Evolutionary conservation across 2,797 vertebrate species (phyloP).

Genomic region (Sphenodon punctatus): DNA sequence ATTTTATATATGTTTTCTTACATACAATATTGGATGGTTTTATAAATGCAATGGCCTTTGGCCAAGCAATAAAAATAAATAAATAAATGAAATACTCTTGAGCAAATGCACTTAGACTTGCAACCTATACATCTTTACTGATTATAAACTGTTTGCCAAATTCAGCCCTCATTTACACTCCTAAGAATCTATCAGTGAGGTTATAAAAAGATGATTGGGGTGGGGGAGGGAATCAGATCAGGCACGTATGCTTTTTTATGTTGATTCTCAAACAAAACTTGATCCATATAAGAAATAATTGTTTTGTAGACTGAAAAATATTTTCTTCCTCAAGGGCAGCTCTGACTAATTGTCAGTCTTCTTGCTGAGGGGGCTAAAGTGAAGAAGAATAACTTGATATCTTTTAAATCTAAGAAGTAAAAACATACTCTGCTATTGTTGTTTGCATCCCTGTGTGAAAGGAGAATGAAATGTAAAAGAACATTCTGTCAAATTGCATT

Average conservation of each 20-base stretch:
- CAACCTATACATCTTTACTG: neutral
- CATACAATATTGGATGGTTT: too few relatives aligned
- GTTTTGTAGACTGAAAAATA: too few relatives aligned
- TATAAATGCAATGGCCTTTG: too few relatives aligned
- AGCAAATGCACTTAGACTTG: too few relatives aligned
- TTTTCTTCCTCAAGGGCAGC: neutral
- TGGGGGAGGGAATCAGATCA: neutral
- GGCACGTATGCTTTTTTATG: too few relatives aligned
- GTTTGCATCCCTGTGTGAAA: neutral
- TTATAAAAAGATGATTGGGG: neutral
- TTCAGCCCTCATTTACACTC: neutral
- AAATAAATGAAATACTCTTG: too few relatives aligned
- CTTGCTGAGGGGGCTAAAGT: conserved; percentile 4
- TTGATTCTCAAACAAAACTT: neutral
- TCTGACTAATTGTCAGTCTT: neutral
- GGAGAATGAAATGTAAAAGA: neutral
- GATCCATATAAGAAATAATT: too few relatives aligned
- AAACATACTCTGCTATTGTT: neutral
- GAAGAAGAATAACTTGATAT: neutral
- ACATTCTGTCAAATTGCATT: neutral
- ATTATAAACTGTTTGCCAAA: neutral
- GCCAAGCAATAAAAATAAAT: too few relatives aligned
- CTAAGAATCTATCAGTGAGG: neutral
- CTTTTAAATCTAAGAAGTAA: conserved; percentile 13
- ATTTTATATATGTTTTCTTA: too few relatives aligned